Conservation (phyloP, 1,140 invertebrate genomes). For the Ruditapes philippinarum region DNA sequence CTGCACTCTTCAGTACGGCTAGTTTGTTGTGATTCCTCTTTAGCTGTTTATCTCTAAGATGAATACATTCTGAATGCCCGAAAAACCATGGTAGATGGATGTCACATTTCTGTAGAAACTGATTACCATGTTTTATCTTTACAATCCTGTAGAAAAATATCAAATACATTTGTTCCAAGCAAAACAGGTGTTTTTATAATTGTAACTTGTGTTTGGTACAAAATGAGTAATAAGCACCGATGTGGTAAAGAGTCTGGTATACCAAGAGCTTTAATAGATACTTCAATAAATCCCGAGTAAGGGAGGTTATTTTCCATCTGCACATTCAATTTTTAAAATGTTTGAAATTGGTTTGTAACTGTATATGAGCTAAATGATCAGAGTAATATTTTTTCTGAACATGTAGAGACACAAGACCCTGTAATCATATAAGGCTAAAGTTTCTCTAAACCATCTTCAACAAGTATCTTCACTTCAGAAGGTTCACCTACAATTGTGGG, state of each 20-base stretch:
- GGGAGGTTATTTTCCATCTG: too few species aligned
- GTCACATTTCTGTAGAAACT: too few species aligned
- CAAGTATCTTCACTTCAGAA: not conserved
- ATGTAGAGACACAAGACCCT: too few species aligned
- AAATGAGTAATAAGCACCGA: not conserved
- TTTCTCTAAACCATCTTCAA: not conserved
- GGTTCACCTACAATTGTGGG: too few species aligned
- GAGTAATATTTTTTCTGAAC: too few species aligned
- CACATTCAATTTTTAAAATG: constrained; percentile 32
- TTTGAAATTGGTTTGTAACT: not conserved
- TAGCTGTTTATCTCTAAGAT: too few species aligned
- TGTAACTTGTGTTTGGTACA: constrained; percentile 17
- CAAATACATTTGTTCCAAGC: constrained; percentile 15
- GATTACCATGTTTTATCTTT: constrained; percentile 19
- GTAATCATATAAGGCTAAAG: too few species aligned
- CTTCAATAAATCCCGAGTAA: too few species aligned
- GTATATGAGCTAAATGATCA: too few species aligned
- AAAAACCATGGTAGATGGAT: constrained; percentile 16
- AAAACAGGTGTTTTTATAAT: not conserved
- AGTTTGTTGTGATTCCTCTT: not conserved
- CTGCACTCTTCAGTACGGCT: constrained; percentile 2
- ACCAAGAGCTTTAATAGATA: too few species aligned
- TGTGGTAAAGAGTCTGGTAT: not conserved
- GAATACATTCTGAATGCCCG: constrained; percentile 26
- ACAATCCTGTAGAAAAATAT: not conserved